Conservation (phyloP, 2,888 invertebrate genomes). For the Dysmachus trigonus region DNA sequence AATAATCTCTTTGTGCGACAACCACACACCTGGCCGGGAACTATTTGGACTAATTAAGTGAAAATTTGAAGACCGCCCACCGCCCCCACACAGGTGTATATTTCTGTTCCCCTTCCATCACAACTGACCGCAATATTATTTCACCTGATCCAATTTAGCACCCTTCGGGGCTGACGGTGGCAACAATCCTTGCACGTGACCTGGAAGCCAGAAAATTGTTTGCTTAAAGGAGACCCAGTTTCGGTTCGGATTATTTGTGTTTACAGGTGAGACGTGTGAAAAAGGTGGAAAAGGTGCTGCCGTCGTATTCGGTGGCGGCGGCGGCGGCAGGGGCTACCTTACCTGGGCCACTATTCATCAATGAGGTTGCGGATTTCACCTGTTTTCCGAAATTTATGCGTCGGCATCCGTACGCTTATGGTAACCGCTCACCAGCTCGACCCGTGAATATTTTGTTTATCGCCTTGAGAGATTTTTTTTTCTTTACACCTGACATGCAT, state of each 20-base stretch:
- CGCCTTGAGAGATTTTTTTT: not conserved
- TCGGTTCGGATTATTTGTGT: not conserved
- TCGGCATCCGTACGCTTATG: not conserved
- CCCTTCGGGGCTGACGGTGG: not conserved
- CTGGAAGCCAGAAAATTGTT: not conserved
- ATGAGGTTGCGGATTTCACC: not conserved
- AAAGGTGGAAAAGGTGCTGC: not conserved
- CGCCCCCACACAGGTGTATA: not conserved
- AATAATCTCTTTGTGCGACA: not conserved
- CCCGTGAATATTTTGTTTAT: not conserved
- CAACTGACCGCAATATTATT: not conserved
- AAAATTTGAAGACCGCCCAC: not conserved
- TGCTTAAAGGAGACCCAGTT: not conserved
- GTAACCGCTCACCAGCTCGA: not conserved
- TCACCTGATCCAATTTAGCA: not conserved
- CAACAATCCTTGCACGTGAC: not conserved
- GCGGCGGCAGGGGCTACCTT: no score
- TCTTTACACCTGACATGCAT: not conserved
- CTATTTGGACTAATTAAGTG: not conserved
- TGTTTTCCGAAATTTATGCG: not conserved
- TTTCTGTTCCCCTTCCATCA: not conserved
- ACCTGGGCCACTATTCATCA: not conserved
- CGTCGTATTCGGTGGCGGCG: not conserved
- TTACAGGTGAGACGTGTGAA: not conserved
- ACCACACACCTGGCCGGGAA: not conserved